A percentile compares a stretch with the other conserved stretches of the same genome.
phyloP scores from a whole-genome alignment of 2,797 vertebrate genomes.

The Halcyon smyrnensis region DNA sequence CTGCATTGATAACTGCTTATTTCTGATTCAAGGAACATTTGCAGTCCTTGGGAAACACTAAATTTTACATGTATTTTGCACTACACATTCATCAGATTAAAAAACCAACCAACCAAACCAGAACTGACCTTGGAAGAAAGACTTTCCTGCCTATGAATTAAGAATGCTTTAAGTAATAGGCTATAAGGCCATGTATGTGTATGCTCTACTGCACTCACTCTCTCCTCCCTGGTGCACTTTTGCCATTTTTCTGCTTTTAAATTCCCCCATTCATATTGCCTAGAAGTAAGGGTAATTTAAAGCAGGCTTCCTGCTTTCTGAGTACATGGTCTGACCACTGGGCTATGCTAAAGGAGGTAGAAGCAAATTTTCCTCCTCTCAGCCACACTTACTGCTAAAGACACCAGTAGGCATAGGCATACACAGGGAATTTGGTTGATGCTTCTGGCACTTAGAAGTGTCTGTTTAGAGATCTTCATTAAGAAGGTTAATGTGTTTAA shows the following conservation, averaged over 20 bases:
- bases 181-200: accelerated
- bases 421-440: background rate
- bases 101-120: background rate
- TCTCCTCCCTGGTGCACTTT: background rate
- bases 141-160: background rate
- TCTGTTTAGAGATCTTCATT: background rate
- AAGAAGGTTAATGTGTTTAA: background rate
- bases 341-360: background rate
- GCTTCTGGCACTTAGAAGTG: background rate
- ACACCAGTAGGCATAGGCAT: background rate
- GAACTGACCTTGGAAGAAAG: background rate
- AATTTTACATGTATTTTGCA: background rate
- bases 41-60: background rate
- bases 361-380: background rate
- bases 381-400: background rate
- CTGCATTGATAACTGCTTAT: background rate
- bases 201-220: background rate
- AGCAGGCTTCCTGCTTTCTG: background rate
- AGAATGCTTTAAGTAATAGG: background rate
- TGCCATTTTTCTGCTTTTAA: background rate
- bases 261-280: background rate
- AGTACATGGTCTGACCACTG: background rate
- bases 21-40: background rate
- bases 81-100: background rate
- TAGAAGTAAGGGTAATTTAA: background rate